These are phyloP conservation scores for Lithodes maja DNA, from an alignment of 2,888 invertebrate species.

Conservation along the genomic window DNA sequence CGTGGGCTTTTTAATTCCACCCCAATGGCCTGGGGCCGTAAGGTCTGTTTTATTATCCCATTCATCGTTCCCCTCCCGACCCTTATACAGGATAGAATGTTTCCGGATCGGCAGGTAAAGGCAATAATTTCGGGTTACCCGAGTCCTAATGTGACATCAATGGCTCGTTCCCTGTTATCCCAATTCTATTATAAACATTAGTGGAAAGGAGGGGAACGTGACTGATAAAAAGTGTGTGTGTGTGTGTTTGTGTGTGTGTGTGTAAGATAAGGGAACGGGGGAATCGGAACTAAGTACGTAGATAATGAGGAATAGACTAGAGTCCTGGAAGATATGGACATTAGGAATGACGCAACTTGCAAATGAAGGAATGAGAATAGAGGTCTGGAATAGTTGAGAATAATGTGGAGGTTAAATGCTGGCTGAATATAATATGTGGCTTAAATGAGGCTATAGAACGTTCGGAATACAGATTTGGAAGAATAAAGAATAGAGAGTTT, in stretches of 20 bases:
- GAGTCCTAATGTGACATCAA: background rate
- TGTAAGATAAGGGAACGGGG: background rate
- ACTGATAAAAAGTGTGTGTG: background rate
- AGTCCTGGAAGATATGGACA: too few relatives aligned
- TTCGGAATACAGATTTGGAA: too few relatives aligned
- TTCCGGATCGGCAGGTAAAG: background rate
- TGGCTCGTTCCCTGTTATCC: background rate
- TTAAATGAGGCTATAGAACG: too few relatives aligned
- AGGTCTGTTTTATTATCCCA: too few relatives aligned
- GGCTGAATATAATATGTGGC: too few relatives aligned
- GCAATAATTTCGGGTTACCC: background rate
- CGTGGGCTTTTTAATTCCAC: too few relatives aligned
- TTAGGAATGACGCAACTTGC: too few relatives aligned
- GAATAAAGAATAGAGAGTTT: too few relatives aligned
- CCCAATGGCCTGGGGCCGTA: too few relatives aligned
- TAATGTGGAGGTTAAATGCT: too few relatives aligned
- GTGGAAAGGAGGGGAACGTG: background rate
- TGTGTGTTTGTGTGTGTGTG: background rate
- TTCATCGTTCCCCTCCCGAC: background rate
- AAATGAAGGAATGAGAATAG: too few relatives aligned
- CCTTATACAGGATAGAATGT: background rate
- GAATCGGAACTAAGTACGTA: background rate
- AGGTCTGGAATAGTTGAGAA: too few relatives aligned
- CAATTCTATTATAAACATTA: background rate
- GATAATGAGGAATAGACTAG: background rate